These are phyloP conservation scores for Trachops cirrhosus DNA, from an alignment of 2,797 vertebrate genomes.

Conservation along the genomic window DNA sequence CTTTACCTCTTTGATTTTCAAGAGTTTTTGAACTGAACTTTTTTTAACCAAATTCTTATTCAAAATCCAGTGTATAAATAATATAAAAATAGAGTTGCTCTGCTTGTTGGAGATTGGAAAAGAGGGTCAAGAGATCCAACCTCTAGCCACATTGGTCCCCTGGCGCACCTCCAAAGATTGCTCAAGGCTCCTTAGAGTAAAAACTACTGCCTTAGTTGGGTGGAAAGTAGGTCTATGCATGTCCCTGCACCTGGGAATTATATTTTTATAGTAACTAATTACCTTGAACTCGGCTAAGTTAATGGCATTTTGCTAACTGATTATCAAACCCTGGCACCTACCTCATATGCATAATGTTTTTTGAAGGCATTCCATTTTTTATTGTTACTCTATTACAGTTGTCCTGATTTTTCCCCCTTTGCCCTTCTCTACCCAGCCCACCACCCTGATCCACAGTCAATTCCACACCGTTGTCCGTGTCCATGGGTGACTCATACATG, in stretches of 20 bases:
- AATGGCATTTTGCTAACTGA: conserved; percentile 29
- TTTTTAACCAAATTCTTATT: background rate
- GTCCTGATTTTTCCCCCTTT: no score
- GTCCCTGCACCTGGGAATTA: background rate
- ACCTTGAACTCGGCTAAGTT: conserved; percentile 29
- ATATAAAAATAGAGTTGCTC: background rate
- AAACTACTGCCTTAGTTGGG: background rate
- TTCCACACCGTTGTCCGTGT: no score
- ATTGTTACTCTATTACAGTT: no score
- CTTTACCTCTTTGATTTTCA: background rate
- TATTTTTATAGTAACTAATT: conserved; percentile 61
- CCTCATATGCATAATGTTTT: background rate
- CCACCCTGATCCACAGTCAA: no score
- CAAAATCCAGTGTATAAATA: background rate
- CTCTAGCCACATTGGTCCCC: background rate
- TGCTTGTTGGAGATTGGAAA: background rate
- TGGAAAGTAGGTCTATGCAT: conserved; percentile 24
- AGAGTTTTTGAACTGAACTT: background rate
- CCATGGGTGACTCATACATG: no score
- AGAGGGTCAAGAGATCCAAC: background rate
- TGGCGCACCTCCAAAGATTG: background rate
- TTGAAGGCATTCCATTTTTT: no score
- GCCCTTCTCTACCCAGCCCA: no score
- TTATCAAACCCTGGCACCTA: background rate
- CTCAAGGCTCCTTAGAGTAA: background rate